phyloP scores from a whole-genome alignment of 2,888 invertebrate genomes.

The Melieria picta region DNA sequence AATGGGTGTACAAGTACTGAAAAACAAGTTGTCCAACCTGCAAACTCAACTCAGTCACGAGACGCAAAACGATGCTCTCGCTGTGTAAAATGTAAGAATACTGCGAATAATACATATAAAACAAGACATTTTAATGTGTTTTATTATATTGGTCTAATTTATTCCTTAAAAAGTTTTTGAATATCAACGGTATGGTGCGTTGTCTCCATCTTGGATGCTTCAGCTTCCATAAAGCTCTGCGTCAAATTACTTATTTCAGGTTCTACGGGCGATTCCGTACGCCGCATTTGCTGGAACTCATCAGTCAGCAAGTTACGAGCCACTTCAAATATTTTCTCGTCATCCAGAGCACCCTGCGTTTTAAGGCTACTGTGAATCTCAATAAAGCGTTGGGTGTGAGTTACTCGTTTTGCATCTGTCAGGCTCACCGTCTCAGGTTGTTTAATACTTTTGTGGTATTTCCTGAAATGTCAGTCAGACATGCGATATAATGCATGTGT shows the following conservation, averaged over 20 bases:
- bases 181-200: conserved; percentile 47
- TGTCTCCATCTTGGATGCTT: not conserved
- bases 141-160: conserved; percentile 23
- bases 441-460: conserved; percentile 73
- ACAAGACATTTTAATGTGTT: conserved; percentile 13
- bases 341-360: conserved; percentile 68
- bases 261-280: conserved; percentile 34
- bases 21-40: conserved; percentile 94
- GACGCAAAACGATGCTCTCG: conserved; percentile 83
- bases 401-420: conserved; percentile 48
- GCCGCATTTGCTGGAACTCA: conserved; percentile 45
- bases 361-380: conserved; percentile 72
- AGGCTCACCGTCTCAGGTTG: conserved; percentile 70
- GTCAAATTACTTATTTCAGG: not conserved
- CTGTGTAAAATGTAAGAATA: conserved; percentile 60
- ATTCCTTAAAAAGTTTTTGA: conserved; percentile 46
- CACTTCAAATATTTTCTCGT: conserved; percentile 68
- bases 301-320: conserved; percentile 66
- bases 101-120: not conserved
- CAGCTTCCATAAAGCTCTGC: conserved; percentile 49
- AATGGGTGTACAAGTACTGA: conserved; percentile 92
- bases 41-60: conserved; percentile 93
- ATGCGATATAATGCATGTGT: not conserved
- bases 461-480: conserved; percentile 68
- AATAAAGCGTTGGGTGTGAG: conserved; percentile 72